Conservation (phyloP, 2,797 vertebrate genomes). For the Sebastes jordani region DNA sequence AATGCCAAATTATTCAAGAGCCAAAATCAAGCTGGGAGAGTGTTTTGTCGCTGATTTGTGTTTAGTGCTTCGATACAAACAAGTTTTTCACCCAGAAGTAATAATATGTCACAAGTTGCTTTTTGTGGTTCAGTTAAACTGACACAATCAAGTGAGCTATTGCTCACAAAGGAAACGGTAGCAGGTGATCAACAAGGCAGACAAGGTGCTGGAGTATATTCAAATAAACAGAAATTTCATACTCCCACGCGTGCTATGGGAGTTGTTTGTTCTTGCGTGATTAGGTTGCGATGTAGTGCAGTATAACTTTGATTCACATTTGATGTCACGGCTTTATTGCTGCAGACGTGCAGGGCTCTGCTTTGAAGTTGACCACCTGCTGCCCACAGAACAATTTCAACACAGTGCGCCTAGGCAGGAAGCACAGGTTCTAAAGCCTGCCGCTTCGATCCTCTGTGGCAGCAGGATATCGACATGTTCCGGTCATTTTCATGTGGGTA, state of each 20-base stretch:
- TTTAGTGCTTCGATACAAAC: constrained; percentile 4
- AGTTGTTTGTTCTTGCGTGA: background rate
- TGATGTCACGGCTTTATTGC: constrained; percentile 39
- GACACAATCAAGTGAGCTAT: constrained; percentile 20
- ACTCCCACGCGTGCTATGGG: background rate
- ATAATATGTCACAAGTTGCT: background rate
- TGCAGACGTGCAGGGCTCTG: constrained; percentile 24
- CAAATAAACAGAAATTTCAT: background rate
- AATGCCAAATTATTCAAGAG: constrained; percentile 26
- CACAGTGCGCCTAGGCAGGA: constrained; percentile 28
- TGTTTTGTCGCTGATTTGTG: constrained; percentile 29
- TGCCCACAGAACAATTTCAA: constrained; percentile 41
- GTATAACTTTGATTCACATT: constrained; percentile 42
- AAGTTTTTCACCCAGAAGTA: background rate
- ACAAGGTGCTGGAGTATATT: background rate
- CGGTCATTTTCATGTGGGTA: background rate
- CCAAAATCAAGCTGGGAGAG: constrained; percentile 24
- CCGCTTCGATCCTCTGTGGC: constrained; percentile 4
- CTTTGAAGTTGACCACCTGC: constrained; percentile 56
- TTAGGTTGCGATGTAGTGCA: background rate
- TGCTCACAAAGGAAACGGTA: background rate
- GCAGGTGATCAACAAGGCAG: background rate
- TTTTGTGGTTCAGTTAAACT: constrained; percentile 10
- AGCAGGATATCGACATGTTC: constrained; percentile 7
- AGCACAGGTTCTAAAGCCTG: background rate